phyloP scores from a whole-genome alignment of 2,888 invertebrate genomes.

The Nebria salina region DNA sequence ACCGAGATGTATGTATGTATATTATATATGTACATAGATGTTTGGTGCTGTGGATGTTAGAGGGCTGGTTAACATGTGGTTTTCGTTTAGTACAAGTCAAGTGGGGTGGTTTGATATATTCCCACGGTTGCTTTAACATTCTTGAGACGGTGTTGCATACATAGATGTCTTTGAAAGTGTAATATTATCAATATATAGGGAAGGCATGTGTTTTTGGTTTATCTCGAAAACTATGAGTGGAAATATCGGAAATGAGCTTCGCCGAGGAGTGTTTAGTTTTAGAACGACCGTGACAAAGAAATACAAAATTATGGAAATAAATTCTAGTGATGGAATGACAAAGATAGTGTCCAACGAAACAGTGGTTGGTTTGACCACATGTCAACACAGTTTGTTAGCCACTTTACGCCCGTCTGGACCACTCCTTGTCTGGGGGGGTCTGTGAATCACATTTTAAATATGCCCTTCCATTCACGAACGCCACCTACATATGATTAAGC shows the following conservation, averaged over 20 bases:
- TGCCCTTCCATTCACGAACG: constrained; percentile 35
- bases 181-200: background rate
- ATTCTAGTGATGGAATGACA: background rate
- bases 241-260: background rate
- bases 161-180: background rate
- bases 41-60: too few species aligned
- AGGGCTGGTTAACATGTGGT: background rate
- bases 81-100: background rate
- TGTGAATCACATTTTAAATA: constrained; percentile 19
- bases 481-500: constrained; percentile 54
- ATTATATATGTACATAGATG: too few species aligned
- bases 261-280: background rate
- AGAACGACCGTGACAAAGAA: background rate
- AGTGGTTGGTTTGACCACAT: background rate
- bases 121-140: background rate
- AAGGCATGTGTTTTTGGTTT: background rate
- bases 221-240: background rate
- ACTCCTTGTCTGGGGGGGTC: constrained; percentile 5
- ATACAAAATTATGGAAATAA: background rate
- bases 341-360: background rate
- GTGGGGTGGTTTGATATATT: background rate
- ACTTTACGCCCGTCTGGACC: constrained; percentile 11
- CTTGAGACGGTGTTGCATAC: background rate
- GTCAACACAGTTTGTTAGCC: constrained; percentile 1
- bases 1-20: too few species aligned